Evolutionary conservation across 2,888 invertebrate species (phyloP), one percentile per base, ranked within the genome.

Genomic region (Metacarcinus magister): DNA sequence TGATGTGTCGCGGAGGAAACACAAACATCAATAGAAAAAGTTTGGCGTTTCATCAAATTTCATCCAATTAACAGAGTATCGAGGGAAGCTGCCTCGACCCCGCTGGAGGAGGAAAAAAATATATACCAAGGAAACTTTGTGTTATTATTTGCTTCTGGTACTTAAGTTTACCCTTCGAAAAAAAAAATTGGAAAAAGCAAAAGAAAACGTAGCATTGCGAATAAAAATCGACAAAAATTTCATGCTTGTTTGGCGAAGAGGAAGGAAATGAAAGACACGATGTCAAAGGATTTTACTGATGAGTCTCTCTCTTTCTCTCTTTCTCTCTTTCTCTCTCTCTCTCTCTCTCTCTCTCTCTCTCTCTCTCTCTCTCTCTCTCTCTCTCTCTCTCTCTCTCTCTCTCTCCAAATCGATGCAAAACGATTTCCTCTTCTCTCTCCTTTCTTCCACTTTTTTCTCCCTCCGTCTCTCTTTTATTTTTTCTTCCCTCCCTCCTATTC

Each of bases 291-390:
- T 28, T 90, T 44, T 44, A 39, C 46, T 91, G 91, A 91, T 91
- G 67, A 46, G 23, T 60, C 93, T 54, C 60, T 93, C 60, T 46
- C 60, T 60, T 60, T 93, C 93, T 93, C 93, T 60, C 60, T 93
- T 60, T 93, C 93, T 93, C 32, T 93, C 93, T 60, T 39, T 93
- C 32, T 93, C 60, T 60, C 60, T 82, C 82, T 82, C 32, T 32
- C 82, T 82, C 82, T 32, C 32, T 32, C 82, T 75, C 75, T 60
- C 60, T 60, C 75, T 75, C 28, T 75, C 75, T 87, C 28, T 28
- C 75, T 75, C 28, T 75, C 28, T 75, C 90, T 28, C 28, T 60
- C 60, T 60, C 60, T 60, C 60, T 60, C 60, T 60, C 43, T 19
- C 39, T 89, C 39, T 28, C 43, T 43, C 23, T 16, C 32, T 32